phyloP scores from a whole-genome alignment of 2,113 vertebrate genomes.

The Dolichotis patagonum region DNA sequence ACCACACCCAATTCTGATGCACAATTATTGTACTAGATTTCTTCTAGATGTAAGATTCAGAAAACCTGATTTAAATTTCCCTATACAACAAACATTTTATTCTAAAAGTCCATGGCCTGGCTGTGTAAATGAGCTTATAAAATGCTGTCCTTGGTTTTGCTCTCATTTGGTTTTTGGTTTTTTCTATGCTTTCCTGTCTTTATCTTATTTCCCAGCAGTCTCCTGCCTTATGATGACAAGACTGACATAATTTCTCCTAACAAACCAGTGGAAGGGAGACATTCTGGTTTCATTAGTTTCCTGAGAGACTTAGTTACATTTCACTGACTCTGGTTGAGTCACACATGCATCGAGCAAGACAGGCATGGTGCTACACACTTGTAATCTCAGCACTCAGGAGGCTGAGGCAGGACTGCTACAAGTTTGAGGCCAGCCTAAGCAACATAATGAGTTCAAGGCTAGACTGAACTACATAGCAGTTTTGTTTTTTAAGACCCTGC shows the following conservation, averaged over 20 bases:
- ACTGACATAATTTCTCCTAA: neutral
- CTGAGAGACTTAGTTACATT: neutral
- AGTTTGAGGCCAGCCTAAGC: neutral
- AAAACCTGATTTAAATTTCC: neutral
- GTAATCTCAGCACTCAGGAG: neutral
- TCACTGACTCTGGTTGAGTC: neutral
- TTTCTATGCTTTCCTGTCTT: neutral
- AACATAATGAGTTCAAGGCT: neutral
- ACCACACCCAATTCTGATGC: neutral
- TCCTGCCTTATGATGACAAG: neutral
- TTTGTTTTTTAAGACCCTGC: too few species aligned
- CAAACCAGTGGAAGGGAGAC: neutral
- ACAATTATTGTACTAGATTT: neutral
- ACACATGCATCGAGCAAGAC: neutral
- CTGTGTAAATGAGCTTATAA: neutral
- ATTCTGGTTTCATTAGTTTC: neutral
- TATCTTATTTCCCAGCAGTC: neutral
- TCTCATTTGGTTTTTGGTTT: neutral
- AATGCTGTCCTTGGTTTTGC: neutral
- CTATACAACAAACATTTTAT: neutral
- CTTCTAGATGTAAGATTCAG: slow-evolving; percentile 5
- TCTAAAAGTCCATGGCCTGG: neutral
- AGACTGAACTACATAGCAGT: neutral
- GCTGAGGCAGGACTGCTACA: neutral
- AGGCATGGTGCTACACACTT: neutral